Base-by-base conservation (phyloP, 2,797 vertebrate genomes). In the Aplochiton taeniatus region DNA sequence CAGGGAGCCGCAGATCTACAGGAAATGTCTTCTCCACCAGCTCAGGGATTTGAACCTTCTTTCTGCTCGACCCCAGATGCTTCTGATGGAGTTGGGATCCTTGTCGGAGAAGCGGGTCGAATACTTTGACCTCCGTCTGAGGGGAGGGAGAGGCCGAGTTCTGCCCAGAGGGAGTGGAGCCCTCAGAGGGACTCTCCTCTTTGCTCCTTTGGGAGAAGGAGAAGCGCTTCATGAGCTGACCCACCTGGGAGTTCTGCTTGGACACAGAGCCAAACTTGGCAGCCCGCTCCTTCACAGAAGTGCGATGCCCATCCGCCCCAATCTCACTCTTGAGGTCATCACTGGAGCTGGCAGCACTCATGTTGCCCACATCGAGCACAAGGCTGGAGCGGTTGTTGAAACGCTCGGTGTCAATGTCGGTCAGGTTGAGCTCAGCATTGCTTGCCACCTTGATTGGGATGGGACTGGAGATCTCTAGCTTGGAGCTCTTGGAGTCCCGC, bases 371-470 rank as follows among this genome's bases (percentile, higher is more conserved):
- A 73, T 95, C 91, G 68, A 93, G 84, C 72, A 91, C 87, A 61
- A 78, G 1, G 0, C 88, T 90, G 63, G 86, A 89, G 31, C 91
- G 77, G 68, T 91, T 91, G 77, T 88, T 93, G 49, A 72, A 60
- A 11, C 20, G 82, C 75, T 96, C 94, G 0, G 88, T 88, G 63
- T 95, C 94, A 0, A 94, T 81, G 60, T 94, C 91, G 0, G 94
- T 94, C 61, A 97, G 91, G 66, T 82, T 92, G 66, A 98, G 91
- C 82, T 99, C 96, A 0, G 88, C 89, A 89, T 91, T 93, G 0
- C 90, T 95, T 13, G 94, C 93, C 75, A 99, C 96, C 81, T 96
- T 98, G 78, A 99, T 98, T 49, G 96, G 97, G 69, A 98, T 99
- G 18, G 97, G 97, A 85, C 92, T 93, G 58, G 97, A 99, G 79